These are phyloP conservation scores for Chloropsis hardwickii DNA, from an alignment of 2,113 vertebrate genomes.

Conservation along the genomic window DNA sequence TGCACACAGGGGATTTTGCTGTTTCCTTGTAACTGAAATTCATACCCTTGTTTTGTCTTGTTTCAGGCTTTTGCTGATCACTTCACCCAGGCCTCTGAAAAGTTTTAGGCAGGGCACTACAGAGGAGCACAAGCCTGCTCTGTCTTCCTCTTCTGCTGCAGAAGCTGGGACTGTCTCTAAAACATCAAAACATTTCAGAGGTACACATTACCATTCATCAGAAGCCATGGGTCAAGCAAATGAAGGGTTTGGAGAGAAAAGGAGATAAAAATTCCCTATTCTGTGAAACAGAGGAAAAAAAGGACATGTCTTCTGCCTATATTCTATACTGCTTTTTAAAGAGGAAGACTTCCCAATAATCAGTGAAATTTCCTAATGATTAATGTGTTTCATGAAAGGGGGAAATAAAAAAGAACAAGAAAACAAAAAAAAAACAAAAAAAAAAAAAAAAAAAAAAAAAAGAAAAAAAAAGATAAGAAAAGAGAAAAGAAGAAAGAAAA, in stretches of 20 bases:
- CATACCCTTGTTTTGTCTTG: not conserved
- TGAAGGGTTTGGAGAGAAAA: not conserved
- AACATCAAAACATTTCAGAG: not conserved
- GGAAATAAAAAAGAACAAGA: not conserved
- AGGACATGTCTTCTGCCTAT: not conserved
- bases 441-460: rapidly evolving
- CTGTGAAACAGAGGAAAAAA: not conserved
- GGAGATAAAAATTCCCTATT: not conserved
- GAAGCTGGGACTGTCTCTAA: not conserved
- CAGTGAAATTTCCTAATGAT: not conserved
- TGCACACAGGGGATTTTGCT: not conserved
- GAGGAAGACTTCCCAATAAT: not conserved
- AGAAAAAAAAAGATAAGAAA: rapidly evolving
- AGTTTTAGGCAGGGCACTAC: not conserved
- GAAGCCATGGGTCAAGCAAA: not conserved
- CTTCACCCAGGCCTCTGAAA: not conserved
- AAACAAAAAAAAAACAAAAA: not conserved
- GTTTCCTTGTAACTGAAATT: not conserved
- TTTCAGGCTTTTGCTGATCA: rapidly evolving
- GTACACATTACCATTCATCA: not conserved
- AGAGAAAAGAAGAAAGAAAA: not conserved
- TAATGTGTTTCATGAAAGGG: not conserved
- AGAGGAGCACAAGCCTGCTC: not conserved
- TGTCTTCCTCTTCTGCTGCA: not conserved
- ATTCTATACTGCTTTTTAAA: not conserved